Evolutionary conservation across 2,113 vertebrate species (phyloP).

Genomic region (Colaptes auratus): DNA sequence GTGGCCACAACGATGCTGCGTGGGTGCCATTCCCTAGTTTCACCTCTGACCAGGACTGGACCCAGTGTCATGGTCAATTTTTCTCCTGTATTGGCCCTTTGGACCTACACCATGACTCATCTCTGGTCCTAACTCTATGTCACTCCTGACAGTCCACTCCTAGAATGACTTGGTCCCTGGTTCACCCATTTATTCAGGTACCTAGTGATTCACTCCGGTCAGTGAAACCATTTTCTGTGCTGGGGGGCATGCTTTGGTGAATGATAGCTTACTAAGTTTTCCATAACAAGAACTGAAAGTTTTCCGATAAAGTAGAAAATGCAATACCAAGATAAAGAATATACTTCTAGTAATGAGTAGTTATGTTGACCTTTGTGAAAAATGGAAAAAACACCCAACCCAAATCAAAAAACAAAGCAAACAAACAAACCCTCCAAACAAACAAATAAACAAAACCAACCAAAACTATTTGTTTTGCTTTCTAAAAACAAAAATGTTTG

Average conservation of each 20-base stretch:
- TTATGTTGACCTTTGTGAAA: neutral
- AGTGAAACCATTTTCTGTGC: neutral
- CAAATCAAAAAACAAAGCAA: too few species aligned
- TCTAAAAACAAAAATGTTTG: neutral
- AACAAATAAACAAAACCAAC: too few species aligned
- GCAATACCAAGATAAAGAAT: neutral
- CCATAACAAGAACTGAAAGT: neutral
- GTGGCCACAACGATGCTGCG: accelerated
- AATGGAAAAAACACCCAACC: neutral
- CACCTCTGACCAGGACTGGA: too few species aligned
- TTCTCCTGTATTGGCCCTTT: too few species aligned
- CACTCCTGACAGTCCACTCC: accelerated
- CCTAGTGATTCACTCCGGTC: neutral
- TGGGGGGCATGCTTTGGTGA: neutral
- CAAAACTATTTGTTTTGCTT: neutral
- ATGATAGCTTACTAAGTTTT: neutral
- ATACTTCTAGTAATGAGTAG: neutral
- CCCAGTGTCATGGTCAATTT: too few species aligned
- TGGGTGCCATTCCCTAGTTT: neutral
- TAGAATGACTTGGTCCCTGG: neutral
- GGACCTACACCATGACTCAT: too few species aligned
- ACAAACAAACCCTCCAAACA: too few species aligned
- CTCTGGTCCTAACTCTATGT: neutral
- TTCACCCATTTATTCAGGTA: neutral
- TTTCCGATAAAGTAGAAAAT: neutral